Evolutionary conservation across 2,797 vertebrate genomes (phyloP).

Genomic region (Adelosebastes latens): DNA sequence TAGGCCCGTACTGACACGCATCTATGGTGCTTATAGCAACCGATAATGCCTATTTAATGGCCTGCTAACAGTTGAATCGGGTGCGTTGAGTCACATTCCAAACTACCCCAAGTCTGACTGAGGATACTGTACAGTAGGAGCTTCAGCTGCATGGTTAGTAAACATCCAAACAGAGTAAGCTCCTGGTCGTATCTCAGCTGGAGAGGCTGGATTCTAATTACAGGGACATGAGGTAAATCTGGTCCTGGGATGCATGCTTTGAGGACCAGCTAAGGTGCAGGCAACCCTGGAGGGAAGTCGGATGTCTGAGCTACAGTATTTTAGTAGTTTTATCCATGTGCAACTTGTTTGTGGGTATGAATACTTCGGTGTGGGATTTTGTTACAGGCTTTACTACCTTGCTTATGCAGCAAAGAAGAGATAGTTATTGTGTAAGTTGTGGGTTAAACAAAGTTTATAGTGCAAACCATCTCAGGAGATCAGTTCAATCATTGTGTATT

Average conservation of each 20-base stretch:
- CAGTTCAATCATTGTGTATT: background rate
- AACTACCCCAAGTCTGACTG: constrained; percentile 1
- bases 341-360: background rate
- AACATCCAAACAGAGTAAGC: constrained; percentile 22
- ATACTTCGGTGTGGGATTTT: background rate
- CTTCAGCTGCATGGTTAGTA: constrained; percentile 26
- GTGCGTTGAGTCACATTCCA: background rate
- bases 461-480: background rate
- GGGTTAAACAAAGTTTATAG: background rate
- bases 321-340: background rate
- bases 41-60: too few species aligned
- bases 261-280: constrained; percentile 19
- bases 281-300: background rate
- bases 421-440: background rate
- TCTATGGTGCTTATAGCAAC: too few species aligned
- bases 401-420: background rate
- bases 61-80: too few species aligned
- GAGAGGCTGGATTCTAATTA: constrained; percentile 59
- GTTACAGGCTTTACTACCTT: background rate
- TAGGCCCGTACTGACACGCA: too few species aligned
- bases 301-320: background rate
- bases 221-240: constrained; percentile 29
- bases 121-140: background rate
- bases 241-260: constrained; percentile 30
- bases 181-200: constrained; percentile 38